A percentile compares a stretch with the other conserved stretches of the same genome.
Evolutionary conservation across 2,113 vertebrate genomes (phyloP).

Genomic region (Promerops cafer): DNA sequence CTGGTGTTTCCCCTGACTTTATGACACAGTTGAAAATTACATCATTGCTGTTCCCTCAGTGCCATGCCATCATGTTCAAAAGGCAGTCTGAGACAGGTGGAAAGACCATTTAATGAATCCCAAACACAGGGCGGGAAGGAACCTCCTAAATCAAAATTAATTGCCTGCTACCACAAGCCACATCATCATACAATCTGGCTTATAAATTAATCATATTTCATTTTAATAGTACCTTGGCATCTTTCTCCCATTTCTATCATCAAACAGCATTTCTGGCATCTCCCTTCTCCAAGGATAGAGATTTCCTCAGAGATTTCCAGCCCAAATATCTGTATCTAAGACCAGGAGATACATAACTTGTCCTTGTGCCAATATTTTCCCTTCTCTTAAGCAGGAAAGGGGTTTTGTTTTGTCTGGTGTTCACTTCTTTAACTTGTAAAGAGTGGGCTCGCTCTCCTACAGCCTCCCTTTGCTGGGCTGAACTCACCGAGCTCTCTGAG

Average conservation of each 20-base stretch:
- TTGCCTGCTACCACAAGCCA: conserved; percentile 14
- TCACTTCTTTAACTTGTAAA: neutral
- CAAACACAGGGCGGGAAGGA: neutral
- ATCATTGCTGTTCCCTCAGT: neutral
- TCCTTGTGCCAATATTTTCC: neutral
- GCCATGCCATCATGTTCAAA: neutral
- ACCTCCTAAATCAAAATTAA: conserved; percentile 38
- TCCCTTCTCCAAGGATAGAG: neutral
- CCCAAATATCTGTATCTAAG: neutral
- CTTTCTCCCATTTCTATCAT: neutral
- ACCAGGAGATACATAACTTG: neutral
- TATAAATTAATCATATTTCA: conserved; percentile 31
- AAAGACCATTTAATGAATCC: neutral
- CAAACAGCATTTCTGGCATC: neutral
- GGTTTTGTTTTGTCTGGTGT: neutral
- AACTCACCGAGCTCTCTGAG: neutral
- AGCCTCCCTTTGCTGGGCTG: neutral
- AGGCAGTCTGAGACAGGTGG: neutral
- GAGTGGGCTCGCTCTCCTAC: neutral
- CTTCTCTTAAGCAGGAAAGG: neutral
- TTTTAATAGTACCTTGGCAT: neutral
- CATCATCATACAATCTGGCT: conserved; percentile 9
- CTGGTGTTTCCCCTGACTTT: neutral
- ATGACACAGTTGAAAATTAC: neutral
- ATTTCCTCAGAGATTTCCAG: neutral